phyloP scores from a whole-genome alignment of 2,797 vertebrate genomes.

The Danio aesculapii region DNA sequence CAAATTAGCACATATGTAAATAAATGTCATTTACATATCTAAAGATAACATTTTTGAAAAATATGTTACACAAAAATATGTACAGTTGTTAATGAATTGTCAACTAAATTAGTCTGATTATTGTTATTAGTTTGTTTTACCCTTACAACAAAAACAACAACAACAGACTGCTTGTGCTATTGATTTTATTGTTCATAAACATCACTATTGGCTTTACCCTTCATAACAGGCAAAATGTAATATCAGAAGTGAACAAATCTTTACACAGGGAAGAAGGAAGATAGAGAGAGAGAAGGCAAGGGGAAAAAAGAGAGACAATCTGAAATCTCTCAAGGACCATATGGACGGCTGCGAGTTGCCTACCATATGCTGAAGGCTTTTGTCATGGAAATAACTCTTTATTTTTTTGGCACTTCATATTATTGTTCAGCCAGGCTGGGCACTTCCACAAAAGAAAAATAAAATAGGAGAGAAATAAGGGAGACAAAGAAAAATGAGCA shows the following conservation, averaged over 20 bases:
- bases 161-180: conserved; percentile 82
- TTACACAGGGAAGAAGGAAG: conserved; percentile 62
- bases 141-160: conserved; percentile 58
- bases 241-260: conserved; percentile 79
- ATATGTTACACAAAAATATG: too few species aligned
- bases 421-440: conserved; percentile 85
- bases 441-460: conserved; percentile 77
- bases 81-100: too few species aligned
- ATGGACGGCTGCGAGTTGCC: conserved; percentile 84
- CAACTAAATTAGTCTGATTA: too few species aligned
- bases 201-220: conserved; percentile 61
- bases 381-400: conserved; percentile 88
- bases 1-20: too few species aligned
- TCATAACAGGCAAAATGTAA: conserved; percentile 66
- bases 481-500: conserved; percentile 72
- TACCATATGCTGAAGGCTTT: conserved; percentile 89
- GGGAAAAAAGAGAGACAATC: conserved; percentile 70
- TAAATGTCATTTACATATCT: too few species aligned
- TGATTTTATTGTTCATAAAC: conserved; percentile 79
- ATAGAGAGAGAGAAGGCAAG: conserved; percentile 41
- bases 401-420: conserved; percentile 84
- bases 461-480: conserved; percentile 61
- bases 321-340: conserved; percentile 85
- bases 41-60: too few species aligned
- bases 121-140: too few species aligned